Conservation (phyloP, 2,113 vertebrate genomes). For the Myanophis thanlyinensis region DNA sequence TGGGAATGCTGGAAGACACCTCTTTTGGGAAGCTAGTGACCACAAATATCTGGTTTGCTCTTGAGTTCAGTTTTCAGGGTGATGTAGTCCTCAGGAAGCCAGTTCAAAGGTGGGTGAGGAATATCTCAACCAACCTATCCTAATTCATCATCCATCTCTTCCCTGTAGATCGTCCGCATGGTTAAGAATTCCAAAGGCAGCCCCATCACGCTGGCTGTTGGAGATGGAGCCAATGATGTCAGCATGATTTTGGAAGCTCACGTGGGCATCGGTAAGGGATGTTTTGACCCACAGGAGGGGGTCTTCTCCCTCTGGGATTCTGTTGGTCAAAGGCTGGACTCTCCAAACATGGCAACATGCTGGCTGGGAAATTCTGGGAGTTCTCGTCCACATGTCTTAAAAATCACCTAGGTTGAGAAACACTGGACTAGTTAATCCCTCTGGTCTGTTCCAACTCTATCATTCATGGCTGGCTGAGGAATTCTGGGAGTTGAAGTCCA, state of each 20-base stretch:
- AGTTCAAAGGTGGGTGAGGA: background rate
- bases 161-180: constrained; percentile 89
- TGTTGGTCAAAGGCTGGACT: background rate
- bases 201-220: constrained; percentile 92
- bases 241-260: constrained; percentile 99
- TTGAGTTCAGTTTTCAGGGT: background rate
- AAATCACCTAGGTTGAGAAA: too few relatives aligned
- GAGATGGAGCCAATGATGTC: constrained; percentile 97
- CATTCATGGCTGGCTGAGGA: too few relatives aligned
- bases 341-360: too few relatives aligned
- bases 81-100: background rate
- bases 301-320: background rate
- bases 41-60: background rate
- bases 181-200: constrained; percentile 94
- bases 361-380: too few relatives aligned
- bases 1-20: background rate
- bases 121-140: constrained; percentile 12
- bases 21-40: background rate
- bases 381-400: too few relatives aligned
- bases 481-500: too few relatives aligned
- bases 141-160: background rate
- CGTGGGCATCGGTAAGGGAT: constrained; percentile 91
- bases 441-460: too few relatives aligned
- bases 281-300: background rate
- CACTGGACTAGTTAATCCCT: too few relatives aligned